Conservation (phyloP, 2,113 vertebrate species). For the Sphaerodactylus townsendi region DNA sequence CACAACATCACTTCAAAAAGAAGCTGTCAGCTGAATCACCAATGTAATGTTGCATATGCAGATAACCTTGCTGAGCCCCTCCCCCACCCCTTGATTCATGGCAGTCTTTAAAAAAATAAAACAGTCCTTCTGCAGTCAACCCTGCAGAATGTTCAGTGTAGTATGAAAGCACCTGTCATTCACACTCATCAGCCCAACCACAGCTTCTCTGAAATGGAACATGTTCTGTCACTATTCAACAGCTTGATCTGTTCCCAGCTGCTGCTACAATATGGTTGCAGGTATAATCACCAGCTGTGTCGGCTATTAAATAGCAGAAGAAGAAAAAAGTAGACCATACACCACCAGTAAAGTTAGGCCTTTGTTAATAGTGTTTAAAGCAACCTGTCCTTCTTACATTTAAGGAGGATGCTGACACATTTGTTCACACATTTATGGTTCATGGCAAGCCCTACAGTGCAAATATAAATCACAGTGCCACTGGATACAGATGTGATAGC, state of each 20-base stretch:
- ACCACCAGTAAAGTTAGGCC: neutral
- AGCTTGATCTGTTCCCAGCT: neutral
- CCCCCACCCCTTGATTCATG: neutral
- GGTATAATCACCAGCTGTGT: neutral
- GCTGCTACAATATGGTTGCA: neutral
- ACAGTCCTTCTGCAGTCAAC: rapidly evolving
- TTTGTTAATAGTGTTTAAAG: neutral
- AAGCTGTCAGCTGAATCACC: neutral
- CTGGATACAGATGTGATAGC: neutral
- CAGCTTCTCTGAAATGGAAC: neutral
- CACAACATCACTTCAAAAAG: neutral
- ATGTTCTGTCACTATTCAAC: neutral
- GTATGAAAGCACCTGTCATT: neutral
- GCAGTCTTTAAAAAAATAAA: neutral
- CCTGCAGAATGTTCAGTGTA: rapidly evolving
- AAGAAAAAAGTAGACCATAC: neutral
- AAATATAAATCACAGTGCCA: neutral
- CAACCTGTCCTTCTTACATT: neutral
- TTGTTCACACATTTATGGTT: neutral
- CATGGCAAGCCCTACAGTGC: neutral
- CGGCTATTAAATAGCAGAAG: neutral
- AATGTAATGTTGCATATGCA: neutral
- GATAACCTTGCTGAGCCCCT: neutral
- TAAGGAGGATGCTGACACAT: too few species aligned
- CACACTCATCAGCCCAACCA: too few species aligned